Evolutionary conservation across 2,113 vertebrate species (phyloP).

Genomic region (Psettodes erumei): DNA sequence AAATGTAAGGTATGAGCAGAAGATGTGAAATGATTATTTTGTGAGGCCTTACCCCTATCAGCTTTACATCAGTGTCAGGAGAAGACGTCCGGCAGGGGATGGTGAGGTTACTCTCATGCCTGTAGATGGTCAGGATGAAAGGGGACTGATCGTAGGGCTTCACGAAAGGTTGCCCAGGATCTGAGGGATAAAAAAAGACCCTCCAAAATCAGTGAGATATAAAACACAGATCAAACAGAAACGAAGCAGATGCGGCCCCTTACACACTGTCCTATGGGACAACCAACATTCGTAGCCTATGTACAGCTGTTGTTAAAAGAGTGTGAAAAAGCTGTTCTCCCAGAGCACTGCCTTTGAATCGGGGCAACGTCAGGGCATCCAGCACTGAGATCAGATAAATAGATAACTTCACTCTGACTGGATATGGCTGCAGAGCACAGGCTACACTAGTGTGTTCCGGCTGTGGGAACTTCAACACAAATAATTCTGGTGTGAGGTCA

Average conservation of each 20-base stretch:
- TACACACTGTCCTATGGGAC: constrained; percentile 14
- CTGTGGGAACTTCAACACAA: constrained; percentile 68
- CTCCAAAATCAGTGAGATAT: not conserved
- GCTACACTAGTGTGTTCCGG: constrained; percentile 12
- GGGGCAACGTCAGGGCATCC: constrained; percentile 20
- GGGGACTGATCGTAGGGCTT: constrained; percentile 15
- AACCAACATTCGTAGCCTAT: constrained; percentile 23
- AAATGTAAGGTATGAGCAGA: not conserved
- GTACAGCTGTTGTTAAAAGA: not conserved
- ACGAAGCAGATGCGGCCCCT: constrained; percentile 14
- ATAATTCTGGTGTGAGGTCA: constrained; percentile 56
- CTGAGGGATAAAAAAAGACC: constrained; percentile 67
- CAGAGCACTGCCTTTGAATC: constrained; percentile 32
- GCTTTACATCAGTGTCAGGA: constrained; percentile 79
- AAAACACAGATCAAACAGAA: constrained; percentile 12
- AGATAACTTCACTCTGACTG: constrained; percentile 42
- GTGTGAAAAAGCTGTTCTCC: not conserved
- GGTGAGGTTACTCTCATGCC: constrained; percentile 63
- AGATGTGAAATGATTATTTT: not conserved
- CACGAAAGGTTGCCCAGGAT: constrained; percentile 85
- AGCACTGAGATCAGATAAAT: constrained; percentile 40
- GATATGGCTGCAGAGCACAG: constrained; percentile 43
- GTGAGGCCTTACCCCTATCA: constrained; percentile 81
- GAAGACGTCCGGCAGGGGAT: constrained; percentile 89
- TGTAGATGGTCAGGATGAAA: constrained; percentile 55